These are phyloP conservation scores for Hypercompe scribonia DNA, from an alignment of 2,888 invertebrate genomes.

Conservation along the genomic window DNA sequence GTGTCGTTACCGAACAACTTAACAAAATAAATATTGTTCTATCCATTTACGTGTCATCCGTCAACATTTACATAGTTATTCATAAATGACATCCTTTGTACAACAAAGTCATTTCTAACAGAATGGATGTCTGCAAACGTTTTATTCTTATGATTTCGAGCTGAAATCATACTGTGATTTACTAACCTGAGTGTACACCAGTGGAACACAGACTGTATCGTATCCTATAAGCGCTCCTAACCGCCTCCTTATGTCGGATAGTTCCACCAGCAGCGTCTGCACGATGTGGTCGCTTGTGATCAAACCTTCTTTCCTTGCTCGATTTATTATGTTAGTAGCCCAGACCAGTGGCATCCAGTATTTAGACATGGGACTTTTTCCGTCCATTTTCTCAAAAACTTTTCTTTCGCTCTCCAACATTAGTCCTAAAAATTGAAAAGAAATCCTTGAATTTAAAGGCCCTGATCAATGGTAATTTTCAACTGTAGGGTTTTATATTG, in stretches of 20 bases:
- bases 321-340: slow-evolving; percentile 96
- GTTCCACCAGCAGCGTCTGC: slow-evolving; percentile 94
- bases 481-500: background rate
- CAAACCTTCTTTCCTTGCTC: slow-evolving; percentile 93
- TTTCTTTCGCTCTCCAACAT: slow-evolving; percentile 97
- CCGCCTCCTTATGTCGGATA: slow-evolving; percentile 94
- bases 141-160: background rate
- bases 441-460: background rate
- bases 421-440: slow-evolving; percentile 87
- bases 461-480: background rate
- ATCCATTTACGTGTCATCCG: slow-evolving; percentile 3
- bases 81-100: slow-evolving; percentile 12
- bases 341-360: slow-evolving; percentile 98
- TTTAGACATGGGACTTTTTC: slow-evolving; percentile 94
- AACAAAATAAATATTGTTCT: slow-evolving; percentile 6
- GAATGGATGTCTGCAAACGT: background rate
- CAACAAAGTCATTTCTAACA: slow-evolving; percentile 11
- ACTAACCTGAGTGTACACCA: slow-evolving; percentile 96
- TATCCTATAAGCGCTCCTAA: slow-evolving; percentile 95
- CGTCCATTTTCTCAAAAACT: slow-evolving; percentile 96
- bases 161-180: background rate
- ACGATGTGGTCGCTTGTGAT: slow-evolving; percentile 97
- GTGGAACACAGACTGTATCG: slow-evolving; percentile 96
- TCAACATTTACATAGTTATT: slow-evolving; percentile 17
- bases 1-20: background rate